phyloP scores from a whole-genome alignment of 2,888 invertebrate genomes.

The Cryptocephalus moraei region DNA sequence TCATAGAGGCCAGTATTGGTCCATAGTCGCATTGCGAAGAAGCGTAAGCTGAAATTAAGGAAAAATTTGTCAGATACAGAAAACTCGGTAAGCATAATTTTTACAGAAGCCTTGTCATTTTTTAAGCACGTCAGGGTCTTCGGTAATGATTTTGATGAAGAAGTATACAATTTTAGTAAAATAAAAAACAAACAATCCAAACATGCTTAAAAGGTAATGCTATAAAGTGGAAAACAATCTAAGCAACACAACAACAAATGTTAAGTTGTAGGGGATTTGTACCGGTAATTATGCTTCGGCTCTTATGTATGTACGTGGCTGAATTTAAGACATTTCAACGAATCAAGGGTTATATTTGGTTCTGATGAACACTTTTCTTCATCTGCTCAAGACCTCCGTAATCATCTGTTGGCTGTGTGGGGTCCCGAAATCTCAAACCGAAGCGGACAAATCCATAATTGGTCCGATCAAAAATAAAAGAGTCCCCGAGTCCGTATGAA shows the following conservation, averaged over 20 bases:
- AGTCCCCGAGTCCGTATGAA: constrained; percentile 21
- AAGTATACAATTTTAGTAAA: neutral
- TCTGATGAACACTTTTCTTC: too few species aligned
- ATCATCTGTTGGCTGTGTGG: neutral
- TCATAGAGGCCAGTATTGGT: constrained; percentile 41
- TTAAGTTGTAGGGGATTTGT: too few species aligned
- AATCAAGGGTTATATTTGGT: too few species aligned
- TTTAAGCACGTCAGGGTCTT: constrained; percentile 29
- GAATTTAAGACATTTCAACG: too few species aligned
- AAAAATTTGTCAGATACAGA: constrained; percentile 22
- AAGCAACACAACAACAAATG: too few species aligned
- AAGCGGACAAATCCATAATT: constrained; percentile 22
- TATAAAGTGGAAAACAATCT: neutral
- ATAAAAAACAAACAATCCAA: constrained; percentile 14
- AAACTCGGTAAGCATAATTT: neutral
- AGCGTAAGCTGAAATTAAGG: constrained; percentile 41
- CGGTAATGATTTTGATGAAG: neutral
- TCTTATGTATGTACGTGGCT: too few species aligned
- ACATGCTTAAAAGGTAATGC: constrained; percentile 20
- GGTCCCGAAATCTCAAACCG: neutral
- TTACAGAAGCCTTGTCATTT: constrained; percentile 14
- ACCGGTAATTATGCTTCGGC: too few species aligned
- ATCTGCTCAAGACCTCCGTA: too few species aligned
- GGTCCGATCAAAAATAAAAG: constrained; percentile 26
- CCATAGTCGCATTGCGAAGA: constrained; percentile 41